Evolutionary conservation across 2,797 vertebrate genomes (phyloP).

Genomic region (Iguana delicatissima): DNA sequence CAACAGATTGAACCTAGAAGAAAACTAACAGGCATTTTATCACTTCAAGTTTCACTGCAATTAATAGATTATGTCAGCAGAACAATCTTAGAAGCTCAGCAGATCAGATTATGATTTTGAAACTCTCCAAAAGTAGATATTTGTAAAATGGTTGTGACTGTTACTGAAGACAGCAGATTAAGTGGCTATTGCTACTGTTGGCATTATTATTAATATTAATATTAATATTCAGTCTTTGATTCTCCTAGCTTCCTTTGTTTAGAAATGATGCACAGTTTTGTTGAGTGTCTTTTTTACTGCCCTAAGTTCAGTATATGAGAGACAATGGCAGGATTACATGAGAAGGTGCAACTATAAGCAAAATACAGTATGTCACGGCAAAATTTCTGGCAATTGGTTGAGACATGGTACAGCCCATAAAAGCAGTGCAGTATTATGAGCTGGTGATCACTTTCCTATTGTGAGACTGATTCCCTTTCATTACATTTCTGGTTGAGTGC

Average conservation of each 20-base stretch:
- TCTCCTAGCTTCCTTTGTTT: background rate
- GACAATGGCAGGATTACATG: background rate
- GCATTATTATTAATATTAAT: background rate
- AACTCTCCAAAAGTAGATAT: background rate
- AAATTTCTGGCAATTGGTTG: conserved; percentile 49
- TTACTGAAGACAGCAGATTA: background rate
- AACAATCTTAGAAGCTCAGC: background rate
- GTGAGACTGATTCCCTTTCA: conserved; percentile 73
- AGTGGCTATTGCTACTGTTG: background rate
- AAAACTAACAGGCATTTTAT: background rate
- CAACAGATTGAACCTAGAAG: background rate
- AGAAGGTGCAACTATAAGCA: conserved; percentile 20
- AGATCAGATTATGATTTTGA: background rate
- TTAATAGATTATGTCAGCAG: background rate
- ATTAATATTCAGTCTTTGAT: no score
- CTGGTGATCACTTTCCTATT: conserved; percentile 64
- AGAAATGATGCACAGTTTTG: background rate
- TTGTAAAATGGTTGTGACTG: background rate
- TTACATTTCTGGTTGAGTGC: conserved; percentile 70
- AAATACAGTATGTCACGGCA: conserved; percentile 21
- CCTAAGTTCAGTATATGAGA: background rate
- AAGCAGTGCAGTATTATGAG: conserved; percentile 53
- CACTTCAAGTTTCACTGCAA: conserved; percentile 1
- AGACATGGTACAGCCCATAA: conserved; percentile 38
- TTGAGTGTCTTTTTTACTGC: background rate